These are phyloP conservation scores for Physeter macrocephalus DNA, from an alignment of 2,113 vertebrate species.

Conservation along the genomic window DNA sequence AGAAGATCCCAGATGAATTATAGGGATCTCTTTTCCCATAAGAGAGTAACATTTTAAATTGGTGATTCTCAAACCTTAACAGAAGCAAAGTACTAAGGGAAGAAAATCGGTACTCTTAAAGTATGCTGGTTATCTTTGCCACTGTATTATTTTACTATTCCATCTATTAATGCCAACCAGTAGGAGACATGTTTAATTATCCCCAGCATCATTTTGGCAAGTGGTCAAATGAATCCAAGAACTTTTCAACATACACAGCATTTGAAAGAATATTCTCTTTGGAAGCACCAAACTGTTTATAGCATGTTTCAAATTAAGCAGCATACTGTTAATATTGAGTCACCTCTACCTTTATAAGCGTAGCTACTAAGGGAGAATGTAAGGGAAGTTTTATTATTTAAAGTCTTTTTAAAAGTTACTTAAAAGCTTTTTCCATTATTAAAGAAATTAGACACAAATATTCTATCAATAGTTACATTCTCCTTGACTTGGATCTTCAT, in stretches of 20 bases:
- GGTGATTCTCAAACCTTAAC: neutral
- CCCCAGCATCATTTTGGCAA: conserved; percentile 57
- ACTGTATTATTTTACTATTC: neutral
- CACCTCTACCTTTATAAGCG: neutral
- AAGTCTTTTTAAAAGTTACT: conserved; percentile 27
- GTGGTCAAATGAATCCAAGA: conserved; percentile 46
- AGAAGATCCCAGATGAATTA: neutral
- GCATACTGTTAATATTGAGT: neutral
- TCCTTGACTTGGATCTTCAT: conserved; percentile 29
- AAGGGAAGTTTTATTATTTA: conserved; percentile 7
- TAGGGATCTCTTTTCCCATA: neutral
- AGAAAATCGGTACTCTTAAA: conserved; percentile 31
- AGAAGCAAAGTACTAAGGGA: neutral
- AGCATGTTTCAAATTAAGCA: conserved; percentile 25
- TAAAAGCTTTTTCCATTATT: conserved; percentile 23
- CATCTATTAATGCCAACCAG: conserved; percentile 7
- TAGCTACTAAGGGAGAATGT: neutral
- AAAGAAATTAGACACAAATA: conserved; percentile 33
- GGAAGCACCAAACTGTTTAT: neutral
- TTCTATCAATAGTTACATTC: neutral
- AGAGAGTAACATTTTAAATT: neutral
- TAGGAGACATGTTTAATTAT: conserved; percentile 36
- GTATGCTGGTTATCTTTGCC: neutral
- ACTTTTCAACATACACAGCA: conserved; percentile 28
- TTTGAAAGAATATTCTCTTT: conserved; percentile 50